These are phyloP conservation scores for Pituophis catenifer DNA, from an alignment of 2,113 vertebrate genomes.

Conservation along the genomic window DNA sequence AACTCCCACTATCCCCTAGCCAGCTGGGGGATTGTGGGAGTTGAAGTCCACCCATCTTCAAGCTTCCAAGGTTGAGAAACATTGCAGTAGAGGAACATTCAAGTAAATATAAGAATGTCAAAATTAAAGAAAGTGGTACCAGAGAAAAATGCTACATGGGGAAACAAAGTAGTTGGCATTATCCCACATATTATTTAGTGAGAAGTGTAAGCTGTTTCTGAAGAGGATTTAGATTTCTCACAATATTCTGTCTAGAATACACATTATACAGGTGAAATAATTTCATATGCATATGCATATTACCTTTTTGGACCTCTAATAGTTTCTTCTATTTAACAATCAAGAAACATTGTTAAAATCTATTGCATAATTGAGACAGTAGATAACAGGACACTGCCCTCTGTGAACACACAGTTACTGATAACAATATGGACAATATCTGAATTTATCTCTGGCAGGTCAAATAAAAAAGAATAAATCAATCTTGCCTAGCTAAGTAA, in stretches of 20 bases:
- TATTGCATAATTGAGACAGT: neutral
- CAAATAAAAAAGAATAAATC: neutral
- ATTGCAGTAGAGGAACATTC: neutral
- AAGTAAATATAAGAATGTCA: neutral
- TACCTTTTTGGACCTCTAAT: neutral
- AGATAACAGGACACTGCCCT: neutral
- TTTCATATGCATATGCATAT: constrained; percentile 2
- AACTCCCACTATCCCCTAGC: too few relatives aligned
- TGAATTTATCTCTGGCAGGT: neutral
- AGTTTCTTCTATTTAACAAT: neutral
- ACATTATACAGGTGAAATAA: neutral
- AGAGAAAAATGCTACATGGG: too few relatives aligned
- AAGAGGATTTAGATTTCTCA: neutral
- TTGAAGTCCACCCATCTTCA: too few relatives aligned
- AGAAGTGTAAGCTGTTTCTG: neutral
- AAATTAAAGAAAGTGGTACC: neutral
- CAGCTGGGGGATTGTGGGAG: too few relatives aligned
- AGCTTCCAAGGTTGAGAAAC: too few relatives aligned
- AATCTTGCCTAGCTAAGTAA: neutral
- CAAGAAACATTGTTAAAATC: neutral
- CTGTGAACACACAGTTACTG: neutral
- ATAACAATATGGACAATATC: neutral
- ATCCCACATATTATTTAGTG: neutral
- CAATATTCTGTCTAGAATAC: neutral
- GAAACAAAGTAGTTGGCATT: neutral